phyloP scores from a whole-genome alignment of 2,113 vertebrate genomes.

The Lanius collurio region DNA sequence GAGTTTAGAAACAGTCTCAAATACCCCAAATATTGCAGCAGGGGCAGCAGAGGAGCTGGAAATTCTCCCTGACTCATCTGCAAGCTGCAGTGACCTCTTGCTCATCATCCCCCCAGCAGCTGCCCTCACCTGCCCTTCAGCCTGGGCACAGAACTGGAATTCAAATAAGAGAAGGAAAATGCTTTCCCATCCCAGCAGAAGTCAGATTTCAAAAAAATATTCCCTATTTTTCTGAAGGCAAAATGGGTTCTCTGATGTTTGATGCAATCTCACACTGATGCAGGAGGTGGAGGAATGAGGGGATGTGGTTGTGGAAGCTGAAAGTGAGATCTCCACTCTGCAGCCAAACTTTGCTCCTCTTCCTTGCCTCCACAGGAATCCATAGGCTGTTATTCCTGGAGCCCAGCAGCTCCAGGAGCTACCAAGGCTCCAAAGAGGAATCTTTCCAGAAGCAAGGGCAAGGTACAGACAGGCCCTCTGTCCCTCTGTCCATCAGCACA shows the following conservation, averaged over 20 bases:
- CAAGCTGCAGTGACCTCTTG: neutral
- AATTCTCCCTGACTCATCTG: neutral
- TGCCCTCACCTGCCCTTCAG: neutral
- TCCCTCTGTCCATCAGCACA: neutral
- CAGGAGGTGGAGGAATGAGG: neutral
- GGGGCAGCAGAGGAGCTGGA: neutral
- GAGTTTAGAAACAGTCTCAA: neutral
- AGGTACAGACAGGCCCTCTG: rapidly evolving
- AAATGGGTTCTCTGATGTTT: neutral
- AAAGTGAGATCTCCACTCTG: neutral
- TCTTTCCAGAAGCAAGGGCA: neutral
- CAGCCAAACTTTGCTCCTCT: neutral
- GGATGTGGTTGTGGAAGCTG: neutral
- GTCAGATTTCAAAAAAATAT: neutral
- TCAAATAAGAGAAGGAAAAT: neutral
- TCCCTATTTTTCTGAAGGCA: neutral
- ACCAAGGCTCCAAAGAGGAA: neutral
- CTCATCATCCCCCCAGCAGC: neutral
- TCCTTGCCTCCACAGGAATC: neutral
- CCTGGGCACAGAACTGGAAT: neutral
- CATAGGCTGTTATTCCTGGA: neutral
- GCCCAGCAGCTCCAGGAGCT: neutral
- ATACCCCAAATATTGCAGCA: neutral
- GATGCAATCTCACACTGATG: neutral
- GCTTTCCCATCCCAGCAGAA: neutral